Conservation (phyloP, 2,113 vertebrate species). For the Rhagologus leucostigma region DNA sequence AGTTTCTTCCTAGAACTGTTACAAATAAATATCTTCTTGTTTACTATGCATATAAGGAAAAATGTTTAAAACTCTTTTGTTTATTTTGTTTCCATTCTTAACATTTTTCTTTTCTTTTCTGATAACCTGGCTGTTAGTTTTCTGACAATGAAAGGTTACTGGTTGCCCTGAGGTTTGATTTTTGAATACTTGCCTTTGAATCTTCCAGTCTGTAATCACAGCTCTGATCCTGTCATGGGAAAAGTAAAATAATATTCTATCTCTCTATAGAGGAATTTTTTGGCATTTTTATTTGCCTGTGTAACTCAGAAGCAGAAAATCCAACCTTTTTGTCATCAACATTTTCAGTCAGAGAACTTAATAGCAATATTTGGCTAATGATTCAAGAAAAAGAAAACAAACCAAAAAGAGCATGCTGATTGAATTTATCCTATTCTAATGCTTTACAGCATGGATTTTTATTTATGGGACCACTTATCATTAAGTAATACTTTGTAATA, state of each 20-base stretch:
- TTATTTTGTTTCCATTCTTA: not conserved
- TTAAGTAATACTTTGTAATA: not conserved
- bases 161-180: not conserved
- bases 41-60: not conserved
- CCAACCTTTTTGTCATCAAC: not conserved
- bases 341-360: conserved; percentile 12
- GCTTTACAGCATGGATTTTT: conserved; percentile 14
- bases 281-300: not conserved
- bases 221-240: not conserved
- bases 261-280: not conserved
- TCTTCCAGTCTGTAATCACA: not conserved
- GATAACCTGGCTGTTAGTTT: not conserved
- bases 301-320: conserved; percentile 32
- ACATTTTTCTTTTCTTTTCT: not conserved
- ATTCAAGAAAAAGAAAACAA: conserved; percentile 53
- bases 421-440: conserved; percentile 46
- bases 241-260: not conserved
- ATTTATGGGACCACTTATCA: conserved; percentile 22
- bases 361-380: conserved; percentile 34
- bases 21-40: not conserved
- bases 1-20: not conserved
- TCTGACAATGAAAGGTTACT: not conserved
- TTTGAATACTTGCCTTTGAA: not conserved
- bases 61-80: not conserved
- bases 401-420: not conserved